Base-by-base conservation (phyloP, 2,113 vertebrate genomes). In the Plestiodon gilberti region DNA sequence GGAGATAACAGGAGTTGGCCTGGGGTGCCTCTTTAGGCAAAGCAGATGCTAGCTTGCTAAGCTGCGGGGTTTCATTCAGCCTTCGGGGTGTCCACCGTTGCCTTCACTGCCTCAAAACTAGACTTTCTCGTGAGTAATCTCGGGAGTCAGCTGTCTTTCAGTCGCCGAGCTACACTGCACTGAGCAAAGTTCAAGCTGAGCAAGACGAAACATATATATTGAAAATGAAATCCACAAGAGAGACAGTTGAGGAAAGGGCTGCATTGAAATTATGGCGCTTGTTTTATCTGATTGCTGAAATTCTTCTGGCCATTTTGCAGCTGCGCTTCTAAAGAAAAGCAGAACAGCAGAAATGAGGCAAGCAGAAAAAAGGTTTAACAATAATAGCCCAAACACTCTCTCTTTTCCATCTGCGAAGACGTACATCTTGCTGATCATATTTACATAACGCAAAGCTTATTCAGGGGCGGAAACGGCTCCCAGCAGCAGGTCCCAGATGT, bases 281-380 rank as follows among this genome's bases (percentile, higher is more conserved):
- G 88, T 94, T 89, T 93, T 93, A 55, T 92, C 86, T 94, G 96
- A 96, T 94, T 93, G 93, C 95, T 82, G 90, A 91, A 40, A 93
- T 94, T 93, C 93, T 94, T 95, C 85, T 82, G 91, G 91, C 48
- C 35, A 89, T 85, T 78, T 83, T 77, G 78, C 95, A 96, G 96
- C 95, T 96, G 95, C 40, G 87, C 81, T 11, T 83, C 74, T 83
- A n/a, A 22, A 87, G 71, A 86, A 90, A 94, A 88, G 85, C 87
- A 85, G 82, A 88, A 75, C 82, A 82, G 23, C 65, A 83, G 77
- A 79, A 81, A 43, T n/a, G 38, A 3, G 84, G 30, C 6, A 20
- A 91, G 91, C 81, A 7, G 52, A 87, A 71, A 91, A 89, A 81
- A 89, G 52, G 81, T 89, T 92, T 78, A 82, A 88, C 75, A 89